phyloP scores from a whole-genome alignment of 1,140 invertebrate genomes.

The Ridgeia piscesae region DNA sequence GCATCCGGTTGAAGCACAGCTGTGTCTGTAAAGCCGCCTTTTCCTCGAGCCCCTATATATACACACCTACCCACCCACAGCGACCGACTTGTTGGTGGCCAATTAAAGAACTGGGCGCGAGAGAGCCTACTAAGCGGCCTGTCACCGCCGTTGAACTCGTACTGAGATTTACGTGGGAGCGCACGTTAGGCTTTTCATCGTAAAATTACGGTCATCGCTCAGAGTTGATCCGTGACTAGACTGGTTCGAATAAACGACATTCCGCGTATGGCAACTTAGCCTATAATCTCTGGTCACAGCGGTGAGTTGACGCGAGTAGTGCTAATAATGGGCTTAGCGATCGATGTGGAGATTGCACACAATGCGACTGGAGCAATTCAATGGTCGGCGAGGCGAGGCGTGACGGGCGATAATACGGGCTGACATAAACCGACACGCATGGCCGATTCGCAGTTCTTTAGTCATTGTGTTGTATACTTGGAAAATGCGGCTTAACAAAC shows the following conservation, averaged over 20 bases:
- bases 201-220: background rate
- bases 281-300: background rate
- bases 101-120: background rate
- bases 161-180: background rate
- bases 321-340: background rate
- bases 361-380: background rate
- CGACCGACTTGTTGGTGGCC: background rate
- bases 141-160: background rate
- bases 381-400: background rate
- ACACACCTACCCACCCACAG: background rate
- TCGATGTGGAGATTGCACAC: background rate
- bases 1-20: background rate
- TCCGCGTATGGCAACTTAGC: background rate
- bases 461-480: background rate
- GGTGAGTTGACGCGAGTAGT: background rate
- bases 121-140: background rate
- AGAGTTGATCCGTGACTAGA: background rate
- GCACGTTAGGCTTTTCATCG: background rate
- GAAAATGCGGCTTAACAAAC: background rate
- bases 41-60: background rate
- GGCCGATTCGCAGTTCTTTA: background rate
- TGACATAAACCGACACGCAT: background rate
- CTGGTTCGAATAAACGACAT: background rate
- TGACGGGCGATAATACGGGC: background rate
- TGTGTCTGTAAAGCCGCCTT: background rate